phyloP scores from a whole-genome alignment of 1,140 invertebrate genomes.

The Sarcophaga peregrina region DNA sequence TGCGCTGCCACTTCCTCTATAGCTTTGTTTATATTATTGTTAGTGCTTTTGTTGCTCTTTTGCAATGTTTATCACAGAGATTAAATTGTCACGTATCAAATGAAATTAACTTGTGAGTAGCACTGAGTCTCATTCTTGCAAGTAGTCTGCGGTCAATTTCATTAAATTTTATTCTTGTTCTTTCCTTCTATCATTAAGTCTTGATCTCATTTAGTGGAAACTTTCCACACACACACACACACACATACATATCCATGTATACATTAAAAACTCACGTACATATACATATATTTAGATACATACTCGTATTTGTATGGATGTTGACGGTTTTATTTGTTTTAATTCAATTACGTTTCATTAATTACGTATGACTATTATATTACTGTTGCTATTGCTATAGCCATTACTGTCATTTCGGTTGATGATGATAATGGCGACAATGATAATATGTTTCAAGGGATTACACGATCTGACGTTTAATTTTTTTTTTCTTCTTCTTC shows the following conservation, averaged over 20 bases:
- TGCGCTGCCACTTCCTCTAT: neutral
- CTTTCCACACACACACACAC: neutral
- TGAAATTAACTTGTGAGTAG: constrained; percentile 22
- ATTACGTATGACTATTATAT: constrained; percentile 5
- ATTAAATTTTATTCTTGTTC: constrained; percentile 11
- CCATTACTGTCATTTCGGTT: neutral
- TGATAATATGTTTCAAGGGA: constrained; percentile 27
- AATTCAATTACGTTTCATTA: constrained; percentile 40
- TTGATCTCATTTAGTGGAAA: neutral
- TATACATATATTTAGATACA: neutral
- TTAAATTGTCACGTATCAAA: constrained; percentile 41
- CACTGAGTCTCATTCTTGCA: neutral
- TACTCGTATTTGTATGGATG: neutral
- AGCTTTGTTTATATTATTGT: neutral
- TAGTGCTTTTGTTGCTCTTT: neutral
- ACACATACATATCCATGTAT: too few relatives aligned
- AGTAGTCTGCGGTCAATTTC: constrained; percentile 13
- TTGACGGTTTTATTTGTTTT: constrained; percentile 20
- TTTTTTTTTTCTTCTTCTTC: neutral
- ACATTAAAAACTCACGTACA: too few relatives aligned
- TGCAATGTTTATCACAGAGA: constrained; percentile 20
- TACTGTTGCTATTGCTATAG: neutral
- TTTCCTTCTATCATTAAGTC: neutral
- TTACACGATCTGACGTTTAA: neutral
- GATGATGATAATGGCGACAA: constrained; percentile 1